Conservation (phyloP, 2,888 invertebrate species). For the Ichneumon xanthorius region DNA sequence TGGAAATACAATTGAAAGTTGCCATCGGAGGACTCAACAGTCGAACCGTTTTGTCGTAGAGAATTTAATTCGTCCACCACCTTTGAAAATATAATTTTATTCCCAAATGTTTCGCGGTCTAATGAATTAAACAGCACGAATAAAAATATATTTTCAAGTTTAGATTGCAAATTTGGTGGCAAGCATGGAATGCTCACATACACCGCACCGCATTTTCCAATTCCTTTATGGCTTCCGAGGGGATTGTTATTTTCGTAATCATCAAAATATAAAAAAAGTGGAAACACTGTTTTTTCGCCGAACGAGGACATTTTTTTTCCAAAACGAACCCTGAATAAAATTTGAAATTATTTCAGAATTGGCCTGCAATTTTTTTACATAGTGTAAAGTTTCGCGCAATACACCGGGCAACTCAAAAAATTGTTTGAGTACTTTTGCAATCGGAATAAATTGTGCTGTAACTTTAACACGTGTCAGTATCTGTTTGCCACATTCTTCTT, state of each 20-base stretch:
- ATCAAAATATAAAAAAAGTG: constrained; percentile 66
- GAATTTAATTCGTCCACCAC: constrained; percentile 60
- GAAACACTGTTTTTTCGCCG: constrained; percentile 54
- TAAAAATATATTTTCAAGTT: constrained; percentile 66
- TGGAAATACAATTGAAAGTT: constrained; percentile 50
- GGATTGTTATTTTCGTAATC: constrained; percentile 69
- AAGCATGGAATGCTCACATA: constrained; percentile 60
- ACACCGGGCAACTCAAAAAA: constrained; percentile 15
- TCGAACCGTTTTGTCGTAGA: constrained; percentile 56
- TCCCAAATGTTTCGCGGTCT: constrained; percentile 57
- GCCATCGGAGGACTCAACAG: constrained; percentile 18
- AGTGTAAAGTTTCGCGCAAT: background rate
- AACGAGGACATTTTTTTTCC: constrained; percentile 41
- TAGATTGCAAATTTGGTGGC: constrained; percentile 56
- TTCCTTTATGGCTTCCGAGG: constrained; percentile 64
- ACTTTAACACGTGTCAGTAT: background rate
- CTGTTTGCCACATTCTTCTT: background rate
- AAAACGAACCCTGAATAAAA: constrained; percentile 41
- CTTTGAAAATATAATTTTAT: constrained; percentile 58
- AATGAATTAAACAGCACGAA: constrained; percentile 61
- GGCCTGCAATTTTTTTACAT: background rate
- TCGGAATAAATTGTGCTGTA: constrained; percentile 14
- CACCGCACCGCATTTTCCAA: constrained; percentile 64
- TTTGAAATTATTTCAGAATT: constrained; percentile 8
- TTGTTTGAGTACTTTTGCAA: background rate